phyloP scores from a whole-genome alignment of 2,888 invertebrate genomes.

The Luffia ferchaultella region DNA sequence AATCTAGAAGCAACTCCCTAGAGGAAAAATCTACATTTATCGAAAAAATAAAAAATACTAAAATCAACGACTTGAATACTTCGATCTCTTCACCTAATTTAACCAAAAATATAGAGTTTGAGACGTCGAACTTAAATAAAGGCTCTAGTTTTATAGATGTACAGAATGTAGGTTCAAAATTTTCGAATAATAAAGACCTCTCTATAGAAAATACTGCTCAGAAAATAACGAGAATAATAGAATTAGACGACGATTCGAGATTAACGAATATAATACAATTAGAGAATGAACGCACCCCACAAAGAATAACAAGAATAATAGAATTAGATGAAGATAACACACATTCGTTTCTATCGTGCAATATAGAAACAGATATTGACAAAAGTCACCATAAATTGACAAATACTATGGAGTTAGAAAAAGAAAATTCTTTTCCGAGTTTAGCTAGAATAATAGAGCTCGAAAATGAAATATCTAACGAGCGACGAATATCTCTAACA shows the following conservation, averaged over 20 bases:
- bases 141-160: background rate
- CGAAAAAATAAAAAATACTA: background rate
- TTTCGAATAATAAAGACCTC: background rate
- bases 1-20: slow-evolving; percentile 50
- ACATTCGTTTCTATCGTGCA: slow-evolving; percentile 4
- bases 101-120: background rate
- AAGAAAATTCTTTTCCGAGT: slow-evolving; percentile 49
- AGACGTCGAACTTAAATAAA: background rate
- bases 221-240: slow-evolving; percentile 54
- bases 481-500: slow-evolving; percentile 53
- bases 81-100: background rate
- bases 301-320: slow-evolving; percentile 51
- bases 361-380: slow-evolving; percentile 6
- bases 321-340: slow-evolving; percentile 35
- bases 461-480: slow-evolving; percentile 60
- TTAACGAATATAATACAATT: slow-evolving; percentile 14
- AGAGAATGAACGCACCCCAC: slow-evolving; percentile 12
- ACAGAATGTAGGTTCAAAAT: background rate
- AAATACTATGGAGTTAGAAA: slow-evolving; percentile 46
- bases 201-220: slow-evolving; percentile 33
- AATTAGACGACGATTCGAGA: slow-evolving; percentile 40
- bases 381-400: slow-evolving; percentile 34
- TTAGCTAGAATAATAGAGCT: slow-evolving; percentile 61
- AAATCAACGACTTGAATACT: background rate
- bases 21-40: slow-evolving; percentile 33